Conservation (phyloP, 1,140 invertebrate genomes). For the Manduca sexta region DNA sequence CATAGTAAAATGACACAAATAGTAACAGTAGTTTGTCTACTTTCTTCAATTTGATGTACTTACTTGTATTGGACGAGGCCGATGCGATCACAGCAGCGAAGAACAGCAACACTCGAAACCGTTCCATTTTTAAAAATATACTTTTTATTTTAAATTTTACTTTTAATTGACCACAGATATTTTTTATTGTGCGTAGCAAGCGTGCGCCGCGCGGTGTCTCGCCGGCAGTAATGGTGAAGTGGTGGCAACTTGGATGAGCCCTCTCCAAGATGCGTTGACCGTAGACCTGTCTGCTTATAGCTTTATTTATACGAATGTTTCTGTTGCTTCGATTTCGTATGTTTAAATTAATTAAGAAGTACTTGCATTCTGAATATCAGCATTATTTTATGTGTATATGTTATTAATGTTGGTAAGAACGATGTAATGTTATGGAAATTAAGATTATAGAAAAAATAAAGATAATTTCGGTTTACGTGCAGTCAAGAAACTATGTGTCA, state of each 20-base stretch:
- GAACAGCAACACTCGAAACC: constrained; percentile 36
- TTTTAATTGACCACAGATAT: neutral
- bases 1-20: constrained; percentile 22
- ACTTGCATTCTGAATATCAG: too few relatives aligned
- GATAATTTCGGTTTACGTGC: too few relatives aligned
- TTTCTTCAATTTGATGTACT: constrained; percentile 53
- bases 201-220: constrained; percentile 30
- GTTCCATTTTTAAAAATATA: constrained; percentile 29
- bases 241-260: constrained; percentile 5
- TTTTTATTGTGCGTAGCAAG: constrained; percentile 15
- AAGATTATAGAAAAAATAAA: too few relatives aligned
- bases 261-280: constrained; percentile 18
- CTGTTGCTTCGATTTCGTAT: neutral
- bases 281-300: neutral
- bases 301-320: constrained; percentile 11
- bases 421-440: too few relatives aligned
- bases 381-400: too few relatives aligned
- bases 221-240: constrained; percentile 33
- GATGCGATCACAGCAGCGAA: constrained; percentile 40
- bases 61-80: constrained; percentile 54
- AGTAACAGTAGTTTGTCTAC: constrained; percentile 31
- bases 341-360: neutral
- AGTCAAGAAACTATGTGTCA: too few relatives aligned
- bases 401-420: too few relatives aligned
- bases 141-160: neutral